Evolutionary conservation across 2,888 invertebrate species (phyloP).

Genomic region (Aphodius sticticus): DNA sequence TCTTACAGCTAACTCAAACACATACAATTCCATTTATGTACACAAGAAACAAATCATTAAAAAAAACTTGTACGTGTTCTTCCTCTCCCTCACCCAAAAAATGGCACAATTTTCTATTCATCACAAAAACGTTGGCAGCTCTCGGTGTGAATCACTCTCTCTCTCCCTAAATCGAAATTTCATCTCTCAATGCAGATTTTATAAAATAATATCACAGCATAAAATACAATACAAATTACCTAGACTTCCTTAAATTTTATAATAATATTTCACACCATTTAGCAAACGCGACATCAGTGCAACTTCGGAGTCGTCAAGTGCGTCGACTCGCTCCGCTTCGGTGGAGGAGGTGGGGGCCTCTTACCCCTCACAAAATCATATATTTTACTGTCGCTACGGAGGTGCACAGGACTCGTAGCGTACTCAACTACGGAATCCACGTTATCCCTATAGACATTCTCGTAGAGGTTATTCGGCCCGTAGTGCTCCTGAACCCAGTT

Average conservation of each 20-base stretch:
- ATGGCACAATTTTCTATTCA: constrained; percentile 32
- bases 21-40: constrained; percentile 16
- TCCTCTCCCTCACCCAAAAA: neutral
- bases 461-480: constrained; percentile 77
- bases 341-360: constrained; percentile 89
- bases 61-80: constrained; percentile 14
- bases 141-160: too few relatives aligned
- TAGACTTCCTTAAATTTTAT: constrained; percentile 16
- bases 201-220: constrained; percentile 25
- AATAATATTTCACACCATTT: constrained; percentile 15
- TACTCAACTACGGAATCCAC: constrained; percentile 61
- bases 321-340: constrained; percentile 88
- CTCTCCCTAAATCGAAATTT: constrained; percentile 15
- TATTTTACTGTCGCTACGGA: constrained; percentile 41
- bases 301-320: constrained; percentile 69
- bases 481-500: constrained; percentile 93
- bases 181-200: constrained; percentile 13
- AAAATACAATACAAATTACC: constrained; percentile 27
- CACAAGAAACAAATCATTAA: constrained; percentile 4
- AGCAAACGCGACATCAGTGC: constrained; percentile 53
- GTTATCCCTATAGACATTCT: constrained; percentile 71
- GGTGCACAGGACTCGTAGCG: constrained; percentile 57
- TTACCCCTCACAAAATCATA: constrained; percentile 57
- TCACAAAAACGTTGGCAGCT: constrained; percentile 23
- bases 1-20: constrained; percentile 5